Conservation (phyloP, 2,113 vertebrate species). For the Cisticola juncidis region DNA sequence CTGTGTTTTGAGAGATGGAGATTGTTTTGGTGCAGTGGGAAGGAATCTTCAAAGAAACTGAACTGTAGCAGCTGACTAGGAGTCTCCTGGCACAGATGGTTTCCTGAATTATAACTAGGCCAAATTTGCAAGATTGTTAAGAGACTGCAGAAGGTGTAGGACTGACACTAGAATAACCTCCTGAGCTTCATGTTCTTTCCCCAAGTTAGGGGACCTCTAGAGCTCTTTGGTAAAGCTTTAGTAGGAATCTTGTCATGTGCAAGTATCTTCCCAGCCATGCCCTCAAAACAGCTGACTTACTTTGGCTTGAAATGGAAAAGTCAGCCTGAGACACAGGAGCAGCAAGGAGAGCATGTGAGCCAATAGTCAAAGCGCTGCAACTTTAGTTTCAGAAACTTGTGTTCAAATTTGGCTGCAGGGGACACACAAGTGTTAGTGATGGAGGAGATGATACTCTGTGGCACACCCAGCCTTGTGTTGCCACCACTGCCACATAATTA, state of each 20-base stretch:
- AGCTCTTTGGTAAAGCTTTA: background rate
- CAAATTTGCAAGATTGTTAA: background rate
- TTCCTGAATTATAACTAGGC: conserved; percentile 13
- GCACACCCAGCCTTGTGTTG: background rate
- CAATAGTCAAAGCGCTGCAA: background rate
- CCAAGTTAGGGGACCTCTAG: background rate
- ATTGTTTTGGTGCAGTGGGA: background rate
- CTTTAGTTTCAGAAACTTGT: background rate
- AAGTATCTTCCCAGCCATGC: background rate
- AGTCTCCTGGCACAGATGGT: conserved; percentile 17
- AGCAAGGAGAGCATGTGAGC: background rate
- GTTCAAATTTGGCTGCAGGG: background rate
- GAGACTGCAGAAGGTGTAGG: background rate
- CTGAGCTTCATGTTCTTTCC: background rate
- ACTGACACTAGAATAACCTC: background rate
- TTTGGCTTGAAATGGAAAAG: background rate
- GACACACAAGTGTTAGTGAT: background rate
- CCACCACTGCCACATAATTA: background rate
- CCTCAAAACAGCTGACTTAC: background rate
- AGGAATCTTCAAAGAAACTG: background rate
- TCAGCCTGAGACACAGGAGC: background rate
- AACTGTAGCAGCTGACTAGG: background rate
- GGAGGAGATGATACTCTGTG: background rate
- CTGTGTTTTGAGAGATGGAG: background rate
- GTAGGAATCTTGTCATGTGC: background rate